Evolutionary conservation across 2,888 invertebrate species (phyloP), one percentile per base, ranked within the genome.

Genomic region (Macrosoma leucophasiata): DNA sequence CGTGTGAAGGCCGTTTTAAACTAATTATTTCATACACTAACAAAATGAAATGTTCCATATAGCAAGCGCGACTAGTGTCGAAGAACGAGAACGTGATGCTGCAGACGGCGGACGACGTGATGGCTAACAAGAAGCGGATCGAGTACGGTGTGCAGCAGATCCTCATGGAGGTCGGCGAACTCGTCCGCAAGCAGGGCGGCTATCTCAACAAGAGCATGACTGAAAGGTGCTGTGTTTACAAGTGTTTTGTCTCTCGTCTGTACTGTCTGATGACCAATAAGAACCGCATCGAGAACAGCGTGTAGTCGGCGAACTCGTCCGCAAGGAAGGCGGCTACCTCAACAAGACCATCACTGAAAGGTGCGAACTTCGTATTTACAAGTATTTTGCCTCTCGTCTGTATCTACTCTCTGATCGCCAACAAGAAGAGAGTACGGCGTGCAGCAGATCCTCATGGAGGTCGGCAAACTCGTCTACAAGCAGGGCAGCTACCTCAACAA

Each of bases 141-240:
- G 95, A 95, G 59, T 94, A 93, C 54, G 93, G 93, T 4, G 91
- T 94, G 0, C 90, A 93, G 55, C 92, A 94, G 67, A 92, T 95
- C 40, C 74, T 94, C 18, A 72, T 90, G 28, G 94, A 94, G 62
- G 86, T 95, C 27, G 87, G 89, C 3, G 90, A 91, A 36, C 72
- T 92, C 18, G 81, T 94, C 19, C 58, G 53, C 34, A 72, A 82
- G 6, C 90, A 91, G 58, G 85, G 89, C 9, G 84, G 84, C 31
- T 88, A 86, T 22, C 76, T 94, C 21, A 91, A 91, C 55, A 77
- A 78, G 13, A 89, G 91, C 3, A 71, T 95, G 3, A 88, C 86
- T 50, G 82, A 87, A 29, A 88, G 89, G 87, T 87, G 29, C 12
- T 10, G 17, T 14, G 3, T 28, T 23, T 18, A 9, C 5, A 33